phyloP scores from a whole-genome alignment of 2,797 vertebrate species.

The Sebastes iracundus region DNA sequence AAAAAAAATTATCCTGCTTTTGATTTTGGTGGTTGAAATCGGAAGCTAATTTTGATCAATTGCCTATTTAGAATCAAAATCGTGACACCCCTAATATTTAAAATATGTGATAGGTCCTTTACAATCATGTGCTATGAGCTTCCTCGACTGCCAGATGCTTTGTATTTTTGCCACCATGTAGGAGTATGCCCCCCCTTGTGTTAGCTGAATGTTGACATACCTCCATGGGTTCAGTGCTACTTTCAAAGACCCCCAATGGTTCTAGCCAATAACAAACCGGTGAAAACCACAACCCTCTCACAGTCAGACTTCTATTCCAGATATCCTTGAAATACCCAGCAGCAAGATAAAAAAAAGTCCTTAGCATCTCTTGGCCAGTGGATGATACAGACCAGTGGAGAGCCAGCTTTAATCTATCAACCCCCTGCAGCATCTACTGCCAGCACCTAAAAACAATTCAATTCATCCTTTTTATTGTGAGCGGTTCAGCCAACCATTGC shows the following conservation, averaged over 20 bases:
- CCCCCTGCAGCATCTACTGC: not conserved
- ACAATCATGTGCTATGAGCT: not conserved
- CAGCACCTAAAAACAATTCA: slow-evolving; percentile 12
- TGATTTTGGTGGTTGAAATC: too few species aligned
- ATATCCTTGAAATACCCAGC: not conserved
- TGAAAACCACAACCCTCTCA: not conserved
- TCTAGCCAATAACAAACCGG: not conserved
- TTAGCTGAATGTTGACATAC: slow-evolving; percentile 1
- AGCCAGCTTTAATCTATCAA: slow-evolving; percentile 7
- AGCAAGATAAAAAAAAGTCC: not conserved
- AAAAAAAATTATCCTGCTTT: too few species aligned
- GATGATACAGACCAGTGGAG: not conserved
- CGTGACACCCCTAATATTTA: not conserved
- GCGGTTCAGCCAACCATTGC: slow-evolving; percentile 3
- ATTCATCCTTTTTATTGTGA: not conserved
- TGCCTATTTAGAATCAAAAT: rapidly evolving
- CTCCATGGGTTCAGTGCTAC: not conserved
- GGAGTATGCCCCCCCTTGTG: not conserved
- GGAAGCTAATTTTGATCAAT: too few species aligned
- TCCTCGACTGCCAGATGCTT: not conserved
- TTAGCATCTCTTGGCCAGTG: slow-evolving; percentile 1
- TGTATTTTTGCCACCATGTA: not conserved
- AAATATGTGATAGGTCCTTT: not conserved
- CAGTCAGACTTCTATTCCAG: slow-evolving; percentile 1
- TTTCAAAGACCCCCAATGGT: not conserved